Conservation (phyloP, 2,888 invertebrate genomes). For the Agrochola circellaris region DNA sequence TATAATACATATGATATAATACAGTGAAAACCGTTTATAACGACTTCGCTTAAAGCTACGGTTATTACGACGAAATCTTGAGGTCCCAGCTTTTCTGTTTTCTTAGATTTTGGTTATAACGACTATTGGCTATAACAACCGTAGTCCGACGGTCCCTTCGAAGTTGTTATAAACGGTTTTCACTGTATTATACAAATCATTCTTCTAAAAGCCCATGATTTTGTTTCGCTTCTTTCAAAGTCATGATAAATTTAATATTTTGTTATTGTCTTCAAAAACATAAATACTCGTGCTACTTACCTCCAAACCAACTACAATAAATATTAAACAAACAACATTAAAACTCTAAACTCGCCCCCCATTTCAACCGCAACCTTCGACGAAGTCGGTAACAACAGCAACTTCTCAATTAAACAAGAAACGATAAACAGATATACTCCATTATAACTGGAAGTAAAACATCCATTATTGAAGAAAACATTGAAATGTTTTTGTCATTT, state of each 20-base stretch:
- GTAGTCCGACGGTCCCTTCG: too few relatives aligned
- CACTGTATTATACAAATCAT: neutral
- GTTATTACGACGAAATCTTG: too few relatives aligned
- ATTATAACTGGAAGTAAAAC: conserved; percentile 58
- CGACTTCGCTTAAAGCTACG: too few relatives aligned
- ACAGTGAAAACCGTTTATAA: too few relatives aligned
- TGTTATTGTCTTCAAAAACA: neutral
- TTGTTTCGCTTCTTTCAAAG: neutral
- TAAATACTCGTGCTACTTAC: neutral
- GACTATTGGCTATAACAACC: too few relatives aligned
- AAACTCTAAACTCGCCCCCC: conserved; percentile 25
- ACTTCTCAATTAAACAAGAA: conserved; percentile 60
- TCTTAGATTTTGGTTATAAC: too few relatives aligned
- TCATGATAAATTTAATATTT: neutral
- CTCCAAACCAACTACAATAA: conserved; percentile 1
- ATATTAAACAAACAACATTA: conserved; percentile 52
- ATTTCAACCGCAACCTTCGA: conserved; percentile 30
- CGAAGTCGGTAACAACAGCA: conserved; percentile 45
- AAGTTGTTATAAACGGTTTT: too few relatives aligned
- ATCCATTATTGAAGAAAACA: conserved; percentile 59
- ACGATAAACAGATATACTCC: conserved; percentile 55
- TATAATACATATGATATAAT: too few relatives aligned
- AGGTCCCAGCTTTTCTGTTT: too few relatives aligned
- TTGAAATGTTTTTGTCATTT: conserved; percentile 41
- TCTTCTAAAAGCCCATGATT: neutral